Conservation (phyloP, 1,140 invertebrate genomes). For the Drosophila dunni region DNA sequence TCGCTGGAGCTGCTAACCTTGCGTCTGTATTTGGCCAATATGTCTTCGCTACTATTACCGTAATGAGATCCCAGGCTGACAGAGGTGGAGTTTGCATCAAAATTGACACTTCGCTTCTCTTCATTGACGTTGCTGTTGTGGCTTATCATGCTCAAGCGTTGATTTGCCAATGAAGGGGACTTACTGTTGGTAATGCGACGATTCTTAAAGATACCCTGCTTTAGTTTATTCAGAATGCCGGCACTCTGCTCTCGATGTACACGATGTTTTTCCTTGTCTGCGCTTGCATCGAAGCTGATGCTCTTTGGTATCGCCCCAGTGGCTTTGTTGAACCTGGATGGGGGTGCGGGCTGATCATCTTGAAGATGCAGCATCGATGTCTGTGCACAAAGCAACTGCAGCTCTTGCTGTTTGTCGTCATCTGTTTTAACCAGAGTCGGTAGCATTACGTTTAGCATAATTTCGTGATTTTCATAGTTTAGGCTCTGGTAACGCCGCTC, state of each 20-base stretch:
- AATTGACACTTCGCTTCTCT: conserved; percentile 65
- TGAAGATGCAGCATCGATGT: conserved; percentile 62
- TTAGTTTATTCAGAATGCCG: conserved; percentile 89
- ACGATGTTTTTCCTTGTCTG: conserved; percentile 87
- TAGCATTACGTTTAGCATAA: conserved; percentile 63
- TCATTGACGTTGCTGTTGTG: conserved; percentile 13
- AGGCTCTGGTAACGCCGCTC: conserved; percentile 77
- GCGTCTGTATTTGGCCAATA: conserved; percentile 96
- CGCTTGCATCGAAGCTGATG: conserved; percentile 96
- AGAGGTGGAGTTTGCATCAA: conserved; percentile 66
- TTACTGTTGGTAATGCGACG: conserved; percentile 85
- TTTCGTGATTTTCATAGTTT: conserved; percentile 84
- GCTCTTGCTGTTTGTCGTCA: conserved; percentile 69
- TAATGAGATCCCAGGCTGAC: conserved; percentile 51
- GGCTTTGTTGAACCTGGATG: conserved; percentile 86
- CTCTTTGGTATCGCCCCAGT: conserved; percentile 95
- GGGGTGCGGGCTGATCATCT: not conserved
- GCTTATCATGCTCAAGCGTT: conserved; percentile 7
- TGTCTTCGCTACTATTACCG: conserved; percentile 90
- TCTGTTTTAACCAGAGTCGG: conserved; percentile 62
- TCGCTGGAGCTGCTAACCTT: conserved; percentile 89
- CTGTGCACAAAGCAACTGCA: conserved; percentile 65
- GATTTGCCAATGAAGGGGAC: not conserved
- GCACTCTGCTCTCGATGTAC: conserved; percentile 77
- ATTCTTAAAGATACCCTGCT: conserved; percentile 88